These are phyloP conservation scores for Euplagia quadripunctaria DNA, from an alignment of 2,888 invertebrate species.

Conservation along the genomic window DNA sequence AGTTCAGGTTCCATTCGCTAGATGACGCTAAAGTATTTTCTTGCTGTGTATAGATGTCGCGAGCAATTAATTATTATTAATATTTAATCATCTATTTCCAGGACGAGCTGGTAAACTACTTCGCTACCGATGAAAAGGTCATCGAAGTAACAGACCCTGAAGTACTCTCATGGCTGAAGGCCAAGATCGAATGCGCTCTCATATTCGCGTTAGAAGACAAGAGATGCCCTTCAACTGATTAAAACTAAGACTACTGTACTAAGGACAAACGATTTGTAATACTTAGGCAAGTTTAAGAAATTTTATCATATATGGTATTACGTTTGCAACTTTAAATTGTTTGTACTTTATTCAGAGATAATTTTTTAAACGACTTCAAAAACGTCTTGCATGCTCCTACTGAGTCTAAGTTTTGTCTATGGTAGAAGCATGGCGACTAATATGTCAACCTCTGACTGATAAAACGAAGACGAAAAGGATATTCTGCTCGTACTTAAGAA, in stretches of 20 bases:
- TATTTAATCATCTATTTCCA: constrained; percentile 50
- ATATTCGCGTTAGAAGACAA: constrained; percentile 92
- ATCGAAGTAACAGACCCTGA: constrained; percentile 89
- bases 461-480: no score
- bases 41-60: no score
- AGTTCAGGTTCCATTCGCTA: neutral
- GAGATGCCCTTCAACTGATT: constrained; percentile 79
- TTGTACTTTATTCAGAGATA: constrained; percentile 12
- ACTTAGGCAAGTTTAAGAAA: constrained; percentile 18
- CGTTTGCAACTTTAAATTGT: constrained; percentile 20
- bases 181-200: constrained; percentile 92
- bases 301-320: constrained; percentile 14
- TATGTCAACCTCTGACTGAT: no score
- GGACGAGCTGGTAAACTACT: constrained; percentile 88
- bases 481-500: no score
- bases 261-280: constrained; percentile 35
- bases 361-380: neutral
- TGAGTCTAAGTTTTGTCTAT: neutral
- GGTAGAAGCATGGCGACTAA: neutral
- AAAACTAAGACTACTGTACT: constrained; percentile 25
- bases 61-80: neutral
- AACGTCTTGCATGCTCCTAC: neutral
- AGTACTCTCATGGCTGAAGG: constrained; percentile 90
- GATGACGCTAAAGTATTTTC: neutral
- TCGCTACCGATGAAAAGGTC: constrained; percentile 89